Evolutionary conservation across 2,113 vertebrate species (phyloP).

Genomic region (Grus americana): DNA sequence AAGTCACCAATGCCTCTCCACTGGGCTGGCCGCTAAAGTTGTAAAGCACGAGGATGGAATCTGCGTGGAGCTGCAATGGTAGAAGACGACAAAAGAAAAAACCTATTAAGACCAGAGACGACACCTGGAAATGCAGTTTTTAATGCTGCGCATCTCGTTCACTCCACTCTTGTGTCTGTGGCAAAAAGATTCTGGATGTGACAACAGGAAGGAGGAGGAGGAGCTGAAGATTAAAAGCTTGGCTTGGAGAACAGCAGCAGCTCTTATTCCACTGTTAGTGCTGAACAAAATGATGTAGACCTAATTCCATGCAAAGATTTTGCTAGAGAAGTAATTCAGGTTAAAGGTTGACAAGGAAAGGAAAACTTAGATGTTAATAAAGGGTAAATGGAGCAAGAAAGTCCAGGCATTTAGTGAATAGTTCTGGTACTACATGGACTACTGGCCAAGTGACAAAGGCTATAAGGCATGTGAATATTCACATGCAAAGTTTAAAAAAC

Average conservation of each 20-base stretch:
- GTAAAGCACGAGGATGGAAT: slow-evolving; percentile 86
- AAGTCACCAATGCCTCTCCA: slow-evolving; percentile 89
- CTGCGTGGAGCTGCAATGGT: slow-evolving; percentile 82
- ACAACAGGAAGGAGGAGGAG: not conserved
- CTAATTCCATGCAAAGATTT: not conserved
- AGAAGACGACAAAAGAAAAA: not conserved
- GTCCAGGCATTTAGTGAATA: not conserved
- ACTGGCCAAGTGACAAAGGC: not conserved
- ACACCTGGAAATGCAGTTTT: not conserved
- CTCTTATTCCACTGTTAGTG: not conserved
- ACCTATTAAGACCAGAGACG: not conserved
- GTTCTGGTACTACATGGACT: not conserved
- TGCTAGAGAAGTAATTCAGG: not conserved
- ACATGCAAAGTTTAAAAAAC: not conserved
- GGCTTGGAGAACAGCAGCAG: not conserved
- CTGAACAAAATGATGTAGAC: not conserved
- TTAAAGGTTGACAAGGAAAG: not conserved
- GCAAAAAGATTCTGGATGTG: not conserved
- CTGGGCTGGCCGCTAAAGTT: slow-evolving; percentile 89
- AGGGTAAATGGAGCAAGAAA: not conserved
- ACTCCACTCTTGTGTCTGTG: not conserved
- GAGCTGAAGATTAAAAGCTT: not conserved
- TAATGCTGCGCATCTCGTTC: not conserved
- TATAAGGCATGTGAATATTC: not conserved
- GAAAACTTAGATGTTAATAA: not conserved